A percentile compares a stretch with the other conserved stretches of the same genome.
Conservation (phyloP, 2,888 invertebrate genomes). For the Cerastis rubricosa region DNA sequence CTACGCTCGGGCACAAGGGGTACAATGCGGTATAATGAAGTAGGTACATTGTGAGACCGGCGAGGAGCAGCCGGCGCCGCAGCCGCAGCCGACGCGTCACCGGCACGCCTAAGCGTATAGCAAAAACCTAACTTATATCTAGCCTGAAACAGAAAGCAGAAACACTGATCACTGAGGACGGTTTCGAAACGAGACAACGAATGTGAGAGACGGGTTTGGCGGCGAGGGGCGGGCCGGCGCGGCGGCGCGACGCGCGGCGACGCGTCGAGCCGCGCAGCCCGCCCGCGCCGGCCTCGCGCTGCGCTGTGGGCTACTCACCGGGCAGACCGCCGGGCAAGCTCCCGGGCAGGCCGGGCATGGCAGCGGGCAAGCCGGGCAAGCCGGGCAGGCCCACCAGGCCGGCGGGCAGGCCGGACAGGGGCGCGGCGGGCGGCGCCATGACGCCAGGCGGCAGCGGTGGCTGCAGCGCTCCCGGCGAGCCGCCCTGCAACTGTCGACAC, state of each 20-base stretch:
- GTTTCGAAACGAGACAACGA: conserved; percentile 79
- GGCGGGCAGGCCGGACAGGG: conserved; percentile 35
- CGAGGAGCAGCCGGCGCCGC: conserved; percentile 74
- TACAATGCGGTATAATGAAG: conserved; percentile 77
- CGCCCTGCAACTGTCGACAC: conserved; percentile 63
- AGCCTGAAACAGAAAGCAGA: conserved; percentile 90
- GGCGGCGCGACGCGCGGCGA: conserved; percentile 43
- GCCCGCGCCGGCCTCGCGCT: conserved; percentile 59
- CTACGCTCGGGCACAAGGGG: conserved; percentile 65
- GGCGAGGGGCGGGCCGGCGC: conserved; percentile 52
- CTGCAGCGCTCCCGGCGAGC: conserved; percentile 59
- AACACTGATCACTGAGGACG: conserved; percentile 86
- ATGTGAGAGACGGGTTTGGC: conserved; percentile 59
- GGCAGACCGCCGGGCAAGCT: conserved; percentile 46
- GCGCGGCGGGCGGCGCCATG: conserved; percentile 52
- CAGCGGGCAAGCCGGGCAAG: conserved; percentile 4
- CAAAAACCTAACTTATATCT: conserved; percentile 89
- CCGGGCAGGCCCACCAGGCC: conserved; percentile 36
- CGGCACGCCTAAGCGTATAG: conserved; percentile 73
- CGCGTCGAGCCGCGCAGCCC: conserved; percentile 40
- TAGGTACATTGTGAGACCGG: conserved; percentile 82
- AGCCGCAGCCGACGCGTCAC: conserved; percentile 71
- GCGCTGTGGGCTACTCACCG: conserved; percentile 47
- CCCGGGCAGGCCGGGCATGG: conserved; percentile 31
- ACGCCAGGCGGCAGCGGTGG: conserved; percentile 53